Evolutionary conservation across 2,113 vertebrate species (phyloP), one percentile per base, ranked within the genome.

Genomic region (Lepisosteus oculatus): DNA sequence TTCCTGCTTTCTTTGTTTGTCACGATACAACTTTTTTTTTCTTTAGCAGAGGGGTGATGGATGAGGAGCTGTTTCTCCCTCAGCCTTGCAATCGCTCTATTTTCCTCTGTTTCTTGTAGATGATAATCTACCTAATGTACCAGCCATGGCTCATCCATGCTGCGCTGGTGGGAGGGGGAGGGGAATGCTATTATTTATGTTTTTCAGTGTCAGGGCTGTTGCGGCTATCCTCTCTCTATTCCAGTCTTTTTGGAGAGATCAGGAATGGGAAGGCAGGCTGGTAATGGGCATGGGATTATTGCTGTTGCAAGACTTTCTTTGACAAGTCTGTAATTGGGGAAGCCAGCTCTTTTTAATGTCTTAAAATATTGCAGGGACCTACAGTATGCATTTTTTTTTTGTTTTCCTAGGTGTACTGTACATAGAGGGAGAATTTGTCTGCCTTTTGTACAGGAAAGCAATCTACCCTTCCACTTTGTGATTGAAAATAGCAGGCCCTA

Each of bases 91-190:
- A 64, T 41, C 62, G 41, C 2, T 64, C 12, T 55, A 11, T 72
- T 55, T 65, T 14, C 44, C 51, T 72, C 2, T 7, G 56, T 55
- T 57, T 55, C 63, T 73, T 76, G 70, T 72, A 69, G 71, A 76
- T 79, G 79, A 69, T 72, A 75, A 74, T 80, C 78, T 75, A 55
- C 61, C 72, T 78, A 75, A 79, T 42, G 67, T 77, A 72, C 69
- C 76, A 43, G 5, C 44, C 17, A 66, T 8, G 14, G 67, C 70
- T 85, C 70, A 76, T 66, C 73, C 55, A 1, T 0, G 0, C 69
- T 29, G 14, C 9, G 45, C 68, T 64, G 12, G 0, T 1, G 29
- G 41, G 74, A 43, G 62, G 12, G 43, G 7, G 42, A 44, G 47
- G 47, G 47, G 47, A 9, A 2, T 65, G 70, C 6, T 7, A 63